A percentile compares a stretch with the other conserved stretches of the same genome.
Conservation (phyloP, 64 coral and sea anemone species). For the Acropora tenuis region DNA sequence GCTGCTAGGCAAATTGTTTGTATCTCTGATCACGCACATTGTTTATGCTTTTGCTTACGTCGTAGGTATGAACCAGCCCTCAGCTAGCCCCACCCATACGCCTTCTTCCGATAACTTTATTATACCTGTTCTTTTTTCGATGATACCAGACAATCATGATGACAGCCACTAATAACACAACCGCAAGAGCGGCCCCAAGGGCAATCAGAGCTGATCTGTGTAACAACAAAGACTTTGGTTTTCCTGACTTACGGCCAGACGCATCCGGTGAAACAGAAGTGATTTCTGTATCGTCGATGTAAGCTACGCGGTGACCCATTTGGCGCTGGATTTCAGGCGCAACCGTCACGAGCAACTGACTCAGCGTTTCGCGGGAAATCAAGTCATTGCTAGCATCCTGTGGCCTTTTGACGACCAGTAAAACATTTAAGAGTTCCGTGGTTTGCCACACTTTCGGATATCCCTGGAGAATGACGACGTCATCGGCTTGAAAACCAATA, state of each 20-base stretch:
- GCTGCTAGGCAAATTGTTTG: too few relatives aligned
- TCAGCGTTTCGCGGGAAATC: neutral
- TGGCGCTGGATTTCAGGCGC: constrained; percentile 6
- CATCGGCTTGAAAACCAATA: constrained; percentile 7
- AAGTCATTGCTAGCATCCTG: neutral
- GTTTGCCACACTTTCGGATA: neutral
- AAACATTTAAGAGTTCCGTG: constrained; percentile 10
- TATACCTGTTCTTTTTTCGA: constrained; percentile 3
- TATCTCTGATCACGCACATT: too few relatives aligned
- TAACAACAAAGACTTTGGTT: neutral
- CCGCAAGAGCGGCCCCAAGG: neutral
- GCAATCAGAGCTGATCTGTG: constrained; percentile 10
- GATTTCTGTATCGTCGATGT: neutral
- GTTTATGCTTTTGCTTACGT: too few relatives aligned
- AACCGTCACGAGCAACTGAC: neutral
- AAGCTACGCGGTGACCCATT: neutral
- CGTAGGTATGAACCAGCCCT: too few relatives aligned
- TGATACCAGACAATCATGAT: neutral
- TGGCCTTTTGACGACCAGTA: constrained; percentile 7
- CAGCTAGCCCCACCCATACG: too few relatives aligned
- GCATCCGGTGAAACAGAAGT: neutral
- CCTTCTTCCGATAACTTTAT: neutral
- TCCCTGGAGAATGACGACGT: constrained; percentile 32
- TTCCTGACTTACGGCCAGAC: neutral
- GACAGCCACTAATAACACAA: neutral